Conservation (phyloP, 2,113 vertebrate genomes). For the Polypterus bichir region DNA sequence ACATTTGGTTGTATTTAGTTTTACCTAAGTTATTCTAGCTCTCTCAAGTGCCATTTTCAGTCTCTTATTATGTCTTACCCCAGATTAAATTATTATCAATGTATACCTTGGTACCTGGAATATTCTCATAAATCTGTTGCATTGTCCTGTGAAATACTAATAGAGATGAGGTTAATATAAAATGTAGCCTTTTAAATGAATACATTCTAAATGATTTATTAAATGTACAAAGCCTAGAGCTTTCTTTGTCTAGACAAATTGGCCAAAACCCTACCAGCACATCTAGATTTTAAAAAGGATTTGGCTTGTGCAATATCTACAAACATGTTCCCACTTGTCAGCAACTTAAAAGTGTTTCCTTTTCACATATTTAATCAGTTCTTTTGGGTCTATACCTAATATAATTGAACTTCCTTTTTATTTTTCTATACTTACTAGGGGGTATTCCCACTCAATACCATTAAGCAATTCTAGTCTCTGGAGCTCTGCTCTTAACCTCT, state of each 20-base stretch:
- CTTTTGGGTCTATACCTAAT: constrained; percentile 10
- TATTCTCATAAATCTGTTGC: constrained; percentile 7
- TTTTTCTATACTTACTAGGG: not conserved
- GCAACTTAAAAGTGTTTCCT: constrained; percentile 8
- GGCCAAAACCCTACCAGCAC: not conserved
- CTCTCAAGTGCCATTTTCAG: constrained; percentile 1
- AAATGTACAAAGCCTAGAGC: constrained; percentile 7
- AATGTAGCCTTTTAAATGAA: constrained; percentile 9
- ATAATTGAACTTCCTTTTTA: not conserved
- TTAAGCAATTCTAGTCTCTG: not conserved
- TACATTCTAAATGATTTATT: constrained; percentile 10
- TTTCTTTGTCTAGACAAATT: not conserved
- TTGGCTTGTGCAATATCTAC: constrained; percentile 6
- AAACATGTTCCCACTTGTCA: constrained; percentile 4
- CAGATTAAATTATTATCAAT: constrained; percentile 9
- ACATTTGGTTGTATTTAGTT: constrained; percentile 9
- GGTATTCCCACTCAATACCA: not conserved
- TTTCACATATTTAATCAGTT: constrained; percentile 7
- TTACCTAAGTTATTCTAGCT: not conserved
- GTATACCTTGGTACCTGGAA: constrained; percentile 5
- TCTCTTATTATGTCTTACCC: not conserved
- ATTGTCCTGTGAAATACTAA: constrained; percentile 7
- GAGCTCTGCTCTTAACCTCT: not conserved
- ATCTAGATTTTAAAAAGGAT: constrained; percentile 2
- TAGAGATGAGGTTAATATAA: constrained; percentile 1